Conservation (phyloP, 2,113 vertebrate genomes). For the Beaufortia kweichowensis region DNA sequence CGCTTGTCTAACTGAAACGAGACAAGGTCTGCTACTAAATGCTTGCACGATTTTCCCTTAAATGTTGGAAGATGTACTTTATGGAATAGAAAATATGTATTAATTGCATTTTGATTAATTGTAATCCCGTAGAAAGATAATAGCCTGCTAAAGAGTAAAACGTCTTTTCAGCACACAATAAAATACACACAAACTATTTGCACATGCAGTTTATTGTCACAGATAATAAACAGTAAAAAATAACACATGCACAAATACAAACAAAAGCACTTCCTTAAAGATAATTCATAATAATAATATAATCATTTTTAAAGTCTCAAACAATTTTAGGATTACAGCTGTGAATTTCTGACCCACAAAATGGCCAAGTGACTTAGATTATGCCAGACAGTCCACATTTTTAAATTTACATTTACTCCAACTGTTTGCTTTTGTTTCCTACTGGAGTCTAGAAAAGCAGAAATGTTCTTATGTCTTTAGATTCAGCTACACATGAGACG, state of each 20-base stretch:
- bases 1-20: neutral
- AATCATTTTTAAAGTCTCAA: slow-evolving; percentile 27
- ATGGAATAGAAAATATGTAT: neutral
- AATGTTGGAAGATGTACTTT: neutral
- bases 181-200: neutral
- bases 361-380: slow-evolving; percentile 3
- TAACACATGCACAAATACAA: too few species aligned
- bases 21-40: too few species aligned
- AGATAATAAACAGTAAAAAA: neutral
- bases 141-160: too few species aligned
- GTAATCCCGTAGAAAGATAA: neutral
- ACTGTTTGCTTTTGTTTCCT: slow-evolving; percentile 52
- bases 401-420: slow-evolving; percentile 38
- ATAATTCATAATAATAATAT: slow-evolving; percentile 16
- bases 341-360: neutral
- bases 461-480: slow-evolving; percentile 43
- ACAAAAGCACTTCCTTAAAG: neutral
- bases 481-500: slow-evolving; percentile 36
- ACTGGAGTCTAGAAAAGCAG: slow-evolving; percentile 42
- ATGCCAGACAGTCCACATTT: slow-evolving; percentile 7
- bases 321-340: slow-evolving; percentile 7
- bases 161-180: neutral
- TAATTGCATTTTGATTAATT: neutral
- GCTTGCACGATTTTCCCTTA: neutral
- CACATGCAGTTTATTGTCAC: neutral